Conservation (phyloP, 2,113 vertebrate genomes). For the Dendrocopos noguchii region DNA sequence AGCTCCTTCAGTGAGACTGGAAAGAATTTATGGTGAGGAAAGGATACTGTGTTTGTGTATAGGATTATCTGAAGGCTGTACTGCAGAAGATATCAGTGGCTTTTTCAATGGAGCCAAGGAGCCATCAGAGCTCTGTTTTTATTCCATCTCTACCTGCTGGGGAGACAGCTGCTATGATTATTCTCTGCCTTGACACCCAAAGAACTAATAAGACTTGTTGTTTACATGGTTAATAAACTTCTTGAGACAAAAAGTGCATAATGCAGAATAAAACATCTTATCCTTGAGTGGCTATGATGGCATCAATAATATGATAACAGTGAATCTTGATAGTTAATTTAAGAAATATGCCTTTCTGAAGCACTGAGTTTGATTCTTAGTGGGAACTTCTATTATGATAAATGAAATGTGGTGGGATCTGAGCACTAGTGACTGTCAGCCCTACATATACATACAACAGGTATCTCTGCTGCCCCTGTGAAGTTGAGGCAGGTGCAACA, state of each 20-base stretch:
- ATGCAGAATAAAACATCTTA: neutral
- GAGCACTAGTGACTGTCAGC: neutral
- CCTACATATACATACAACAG: accelerated
- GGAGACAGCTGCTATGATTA: neutral
- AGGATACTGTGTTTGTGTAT: neutral
- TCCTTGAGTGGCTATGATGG: neutral
- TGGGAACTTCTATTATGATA: neutral
- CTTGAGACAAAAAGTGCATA: neutral
- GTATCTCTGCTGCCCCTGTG: neutral
- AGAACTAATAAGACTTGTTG: neutral
- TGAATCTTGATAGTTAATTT: neutral
- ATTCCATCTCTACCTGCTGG: neutral
- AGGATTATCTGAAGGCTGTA: neutral
- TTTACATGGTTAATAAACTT: neutral
- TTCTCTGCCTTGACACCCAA: neutral
- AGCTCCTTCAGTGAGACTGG: neutral
- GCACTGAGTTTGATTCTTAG: neutral
- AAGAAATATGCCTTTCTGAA: neutral
- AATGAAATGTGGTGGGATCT: neutral
- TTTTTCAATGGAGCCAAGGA: neutral
- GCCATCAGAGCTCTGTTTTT: neutral
- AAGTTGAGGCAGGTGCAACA: neutral
- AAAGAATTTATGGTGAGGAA: neutral
- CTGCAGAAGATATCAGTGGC: neutral
- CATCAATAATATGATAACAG: neutral